Percentiles rank a stretch among this genome's conserved stretches.
Conservation (phyloP, 2,113 vertebrate species). For the Pedionomus torquatus region DNA sequence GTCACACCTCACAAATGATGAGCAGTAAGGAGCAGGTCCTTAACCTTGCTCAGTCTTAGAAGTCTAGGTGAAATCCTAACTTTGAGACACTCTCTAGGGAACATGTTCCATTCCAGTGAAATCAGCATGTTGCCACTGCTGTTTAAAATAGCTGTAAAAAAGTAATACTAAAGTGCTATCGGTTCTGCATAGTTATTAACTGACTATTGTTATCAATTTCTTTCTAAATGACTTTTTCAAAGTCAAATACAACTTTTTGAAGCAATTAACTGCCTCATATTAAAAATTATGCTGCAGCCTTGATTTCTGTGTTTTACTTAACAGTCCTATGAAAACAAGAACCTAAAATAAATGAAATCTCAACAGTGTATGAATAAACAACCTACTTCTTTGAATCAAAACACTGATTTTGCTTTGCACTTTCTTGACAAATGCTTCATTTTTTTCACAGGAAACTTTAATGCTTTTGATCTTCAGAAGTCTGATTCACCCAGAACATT, state of each 20-base stretch:
- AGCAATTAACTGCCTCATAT: not conserved
- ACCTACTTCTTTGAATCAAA: not conserved
- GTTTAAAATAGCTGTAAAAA: not conserved
- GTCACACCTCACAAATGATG: not conserved
- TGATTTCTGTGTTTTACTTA: not conserved
- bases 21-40: not conserved
- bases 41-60: not conserved
- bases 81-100: not conserved
- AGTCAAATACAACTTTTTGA: not conserved
- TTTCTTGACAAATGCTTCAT: not conserved
- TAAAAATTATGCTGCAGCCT: not conserved
- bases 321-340: not conserved
- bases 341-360: not conserved
- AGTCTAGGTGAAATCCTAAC: not conserved
- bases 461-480: not conserved
- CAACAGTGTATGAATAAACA: not conserved
- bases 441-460: not conserved
- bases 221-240: not conserved
- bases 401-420: not conserved
- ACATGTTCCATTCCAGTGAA: not conserved
- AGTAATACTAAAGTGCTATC: not conserved
- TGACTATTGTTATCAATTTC: not conserved
- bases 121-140: not conserved
- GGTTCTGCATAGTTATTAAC: not conserved
- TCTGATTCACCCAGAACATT: not conserved